phyloP scores from a whole-genome alignment of 1,140 invertebrate species.

The Anastrepha ludens region DNA sequence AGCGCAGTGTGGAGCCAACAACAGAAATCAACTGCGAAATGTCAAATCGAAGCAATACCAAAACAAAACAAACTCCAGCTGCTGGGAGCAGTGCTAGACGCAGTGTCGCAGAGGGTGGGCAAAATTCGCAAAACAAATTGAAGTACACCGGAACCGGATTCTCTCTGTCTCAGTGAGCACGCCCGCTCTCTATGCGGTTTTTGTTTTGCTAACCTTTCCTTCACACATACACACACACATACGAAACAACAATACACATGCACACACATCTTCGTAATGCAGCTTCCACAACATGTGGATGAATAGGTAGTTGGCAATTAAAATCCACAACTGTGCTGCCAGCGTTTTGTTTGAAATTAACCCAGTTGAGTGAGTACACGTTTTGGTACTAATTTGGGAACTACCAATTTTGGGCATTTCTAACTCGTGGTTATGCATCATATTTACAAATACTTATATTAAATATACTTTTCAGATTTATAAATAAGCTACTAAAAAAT shows the following conservation, averaged over 20 bases:
- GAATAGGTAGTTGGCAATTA: neutral
- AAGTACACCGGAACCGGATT: conserved; percentile 36
- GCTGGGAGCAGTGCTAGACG: neutral
- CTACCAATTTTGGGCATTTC: too few relatives aligned
- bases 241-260: neutral
- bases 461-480: too few relatives aligned
- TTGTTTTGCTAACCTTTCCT: conserved; percentile 45
- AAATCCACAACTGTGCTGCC: neutral
- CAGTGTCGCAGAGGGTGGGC: neutral
- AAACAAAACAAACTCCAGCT: neutral
- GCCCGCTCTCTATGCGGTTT: neutral
- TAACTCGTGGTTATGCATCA: too few relatives aligned
- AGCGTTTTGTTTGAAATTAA: neutral
- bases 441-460: too few relatives aligned
- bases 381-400: too few relatives aligned
- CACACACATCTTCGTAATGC: neutral
- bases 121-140: conserved; percentile 31
- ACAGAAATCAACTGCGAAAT: neutral
- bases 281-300: neutral
- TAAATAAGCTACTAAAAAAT: too few relatives aligned
- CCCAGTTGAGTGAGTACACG: too few relatives aligned
- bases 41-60: neutral
- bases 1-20: neutral
- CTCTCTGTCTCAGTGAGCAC: neutral
- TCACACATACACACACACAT: neutral